phyloP scores from a whole-genome alignment of 2,888 invertebrate genomes.

The Melitaea athalia region DNA sequence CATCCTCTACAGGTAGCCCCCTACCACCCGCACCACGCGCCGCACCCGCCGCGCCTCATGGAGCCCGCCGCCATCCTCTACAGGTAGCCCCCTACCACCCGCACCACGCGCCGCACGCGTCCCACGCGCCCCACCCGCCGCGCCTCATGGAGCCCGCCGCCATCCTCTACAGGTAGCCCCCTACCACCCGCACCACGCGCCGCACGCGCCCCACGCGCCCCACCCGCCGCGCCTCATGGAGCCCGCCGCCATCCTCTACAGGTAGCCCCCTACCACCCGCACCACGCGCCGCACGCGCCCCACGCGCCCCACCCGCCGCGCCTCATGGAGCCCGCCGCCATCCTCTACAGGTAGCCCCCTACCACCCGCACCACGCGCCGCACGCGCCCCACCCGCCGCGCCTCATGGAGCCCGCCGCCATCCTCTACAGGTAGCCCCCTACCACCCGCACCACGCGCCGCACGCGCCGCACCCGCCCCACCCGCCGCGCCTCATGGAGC shows the following conservation, averaged over 20 bases:
- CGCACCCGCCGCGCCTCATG: slow-evolving; percentile 37
- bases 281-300: slow-evolving; percentile 39
- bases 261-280: slow-evolving; percentile 49
- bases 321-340: slow-evolving; percentile 43
- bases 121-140: slow-evolving; percentile 23
- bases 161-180: no score
- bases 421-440: no score
- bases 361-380: slow-evolving; percentile 47
- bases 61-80: slow-evolving; percentile 44
- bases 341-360: no score
- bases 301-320: slow-evolving; percentile 32
- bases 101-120: slow-evolving; percentile 41
- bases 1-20: no score
- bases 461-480: slow-evolving; percentile 22
- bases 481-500: slow-evolving; percentile 40
- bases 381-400: slow-evolving; percentile 28
- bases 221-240: slow-evolving; percentile 41
- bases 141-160: slow-evolving; percentile 44
- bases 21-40: slow-evolving; percentile 48
- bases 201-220: slow-evolving; percentile 22
- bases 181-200: slow-evolving; percentile 48
- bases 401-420: slow-evolving; percentile 43
- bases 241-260: slow-evolving; percentile 43
- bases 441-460: slow-evolving; percentile 47
- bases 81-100: slow-evolving; percentile 49